A percentile compares a stretch with the other conserved stretches of the same genome.
Conservation (phyloP, 2,113 vertebrate genomes). For the Sceloporus undulatus region DNA sequence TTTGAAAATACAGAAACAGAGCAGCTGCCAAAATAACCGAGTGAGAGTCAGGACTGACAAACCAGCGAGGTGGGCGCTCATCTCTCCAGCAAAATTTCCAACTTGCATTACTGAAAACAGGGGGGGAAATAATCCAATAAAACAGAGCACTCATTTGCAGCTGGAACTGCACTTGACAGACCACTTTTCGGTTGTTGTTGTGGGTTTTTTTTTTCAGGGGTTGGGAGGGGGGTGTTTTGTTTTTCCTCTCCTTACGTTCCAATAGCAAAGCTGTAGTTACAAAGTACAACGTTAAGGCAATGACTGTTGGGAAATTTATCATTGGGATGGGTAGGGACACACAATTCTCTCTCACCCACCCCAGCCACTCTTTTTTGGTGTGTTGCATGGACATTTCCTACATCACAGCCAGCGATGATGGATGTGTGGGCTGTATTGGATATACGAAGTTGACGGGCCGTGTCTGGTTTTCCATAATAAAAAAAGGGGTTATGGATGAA, state of each 20-base stretch:
- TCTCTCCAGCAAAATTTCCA: constrained; percentile 53
- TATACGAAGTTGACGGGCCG: constrained; percentile 51
- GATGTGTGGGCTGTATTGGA: constrained; percentile 76
- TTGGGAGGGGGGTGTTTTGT: constrained; percentile 33
- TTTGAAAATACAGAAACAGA: constrained; percentile 32
- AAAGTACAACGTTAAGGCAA: constrained; percentile 84
- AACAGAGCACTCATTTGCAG: constrained; percentile 65
- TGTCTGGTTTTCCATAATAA: constrained; percentile 28
- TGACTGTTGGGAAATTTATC: constrained; percentile 89
- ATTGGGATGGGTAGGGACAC: constrained; percentile 41
- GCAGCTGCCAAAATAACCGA: constrained; percentile 75
- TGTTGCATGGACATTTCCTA: constrained; percentile 88
- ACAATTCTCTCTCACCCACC: constrained; percentile 21
- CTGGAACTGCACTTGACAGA: constrained; percentile 80
- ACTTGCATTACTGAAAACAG: constrained; percentile 53
- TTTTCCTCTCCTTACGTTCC: constrained; percentile 59
- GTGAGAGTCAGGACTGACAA: constrained; percentile 59
- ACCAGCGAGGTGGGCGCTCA: constrained; percentile 47
- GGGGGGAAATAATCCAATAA: neutral
- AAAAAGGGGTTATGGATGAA: constrained; percentile 46
- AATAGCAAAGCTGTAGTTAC: constrained; percentile 77
- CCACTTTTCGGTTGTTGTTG: constrained; percentile 59
- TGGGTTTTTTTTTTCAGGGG: neutral
- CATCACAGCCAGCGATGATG: constrained; percentile 75
- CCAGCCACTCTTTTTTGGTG: constrained; percentile 69